Conservation (phyloP, 1,140 invertebrate genomes). For the Frieseomelitta varia region DNA sequence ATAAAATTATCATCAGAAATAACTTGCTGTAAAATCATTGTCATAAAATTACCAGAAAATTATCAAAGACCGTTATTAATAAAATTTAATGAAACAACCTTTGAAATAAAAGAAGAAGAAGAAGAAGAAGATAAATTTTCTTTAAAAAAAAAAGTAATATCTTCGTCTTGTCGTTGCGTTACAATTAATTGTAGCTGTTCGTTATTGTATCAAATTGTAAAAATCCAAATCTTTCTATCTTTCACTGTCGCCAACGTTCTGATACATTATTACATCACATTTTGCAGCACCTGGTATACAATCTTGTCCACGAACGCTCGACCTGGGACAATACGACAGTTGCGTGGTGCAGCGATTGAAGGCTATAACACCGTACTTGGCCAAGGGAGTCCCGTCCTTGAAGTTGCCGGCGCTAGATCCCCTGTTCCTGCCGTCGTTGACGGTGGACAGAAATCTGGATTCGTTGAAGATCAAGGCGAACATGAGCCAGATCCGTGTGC, state of each 20-base stretch:
- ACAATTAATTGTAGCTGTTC: no score
- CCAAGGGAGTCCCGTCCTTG: conserved; percentile 85
- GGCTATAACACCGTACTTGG: conserved; percentile 82
- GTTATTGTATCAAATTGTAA: no score
- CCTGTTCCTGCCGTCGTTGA: conserved; percentile 84
- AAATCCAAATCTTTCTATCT: not conserved
- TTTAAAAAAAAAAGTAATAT: no score
- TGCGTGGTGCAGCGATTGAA: conserved; percentile 84
- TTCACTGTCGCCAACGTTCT: not conserved
- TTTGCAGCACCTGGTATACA: conserved; percentile 74
- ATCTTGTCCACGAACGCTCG: conserved; percentile 67
- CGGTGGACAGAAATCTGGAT: conserved; percentile 86
- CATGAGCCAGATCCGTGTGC: conserved; percentile 85
- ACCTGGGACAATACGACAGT: conserved; percentile 80
- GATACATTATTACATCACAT: not conserved
- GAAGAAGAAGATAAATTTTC: no score
- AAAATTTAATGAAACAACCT: no score
- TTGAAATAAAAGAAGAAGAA: no score
- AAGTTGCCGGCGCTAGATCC: conserved; percentile 86
- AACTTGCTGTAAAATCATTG: no score
- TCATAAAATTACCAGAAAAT: no score
- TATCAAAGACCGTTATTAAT: no score
- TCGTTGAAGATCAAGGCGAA: conserved; percentile 86
- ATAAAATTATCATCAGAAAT: no score
- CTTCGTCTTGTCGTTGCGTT: no score